Evolutionary conservation across 1,140 invertebrate genomes (phyloP), one percentile per base, ranked within the genome.

Genomic region (Drosophila ambigua): DNA sequence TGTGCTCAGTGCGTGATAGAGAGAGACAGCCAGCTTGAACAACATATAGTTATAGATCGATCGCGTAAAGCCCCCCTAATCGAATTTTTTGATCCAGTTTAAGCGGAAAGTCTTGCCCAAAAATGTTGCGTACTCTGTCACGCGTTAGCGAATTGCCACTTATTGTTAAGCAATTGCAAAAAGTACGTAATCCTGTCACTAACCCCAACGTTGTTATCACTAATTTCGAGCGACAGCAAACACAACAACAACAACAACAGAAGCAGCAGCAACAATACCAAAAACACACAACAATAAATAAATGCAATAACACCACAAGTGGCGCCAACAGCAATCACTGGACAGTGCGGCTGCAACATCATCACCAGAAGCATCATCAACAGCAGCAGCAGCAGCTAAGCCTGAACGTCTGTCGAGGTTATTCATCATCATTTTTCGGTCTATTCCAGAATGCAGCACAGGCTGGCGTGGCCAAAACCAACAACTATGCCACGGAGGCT

Each of bases 351-450:
- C 43, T 50, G 11, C 35, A 39, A 39, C 35, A 39, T 43, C 57
- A 72, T 49, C 57, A 67, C 23, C 51, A 69, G 9, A 52, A 31
- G 8, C 28, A 31, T 9, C 31, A 28, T 51, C 63, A 62, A 48
- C 67, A 69, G 43, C 55, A 66, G 44, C 64, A 65, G 61, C 57
- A 60, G 53, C 16, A 64, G n/a, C 66, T 63, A 50, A 72, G 43
- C 43, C 48, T 31, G 60, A 62, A 20, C 28, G 72, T 60, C 79
- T 59, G 58, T 67, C 76, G 79, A 57, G 72, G 84, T 75, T 85
- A 91, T 78, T 91, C 90, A 91, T 79, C 77, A 72, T 91, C 90
- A 82, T 91, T 91, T 91, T 91, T 91, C 90, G 90, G 90, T 91
- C 77, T 91, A 67, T 91, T 91, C 90, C 90, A 91, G 90, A 91